phyloP scores from a whole-genome alignment of 2,888 invertebrate species.

The Heliconius ismenius region DNA sequence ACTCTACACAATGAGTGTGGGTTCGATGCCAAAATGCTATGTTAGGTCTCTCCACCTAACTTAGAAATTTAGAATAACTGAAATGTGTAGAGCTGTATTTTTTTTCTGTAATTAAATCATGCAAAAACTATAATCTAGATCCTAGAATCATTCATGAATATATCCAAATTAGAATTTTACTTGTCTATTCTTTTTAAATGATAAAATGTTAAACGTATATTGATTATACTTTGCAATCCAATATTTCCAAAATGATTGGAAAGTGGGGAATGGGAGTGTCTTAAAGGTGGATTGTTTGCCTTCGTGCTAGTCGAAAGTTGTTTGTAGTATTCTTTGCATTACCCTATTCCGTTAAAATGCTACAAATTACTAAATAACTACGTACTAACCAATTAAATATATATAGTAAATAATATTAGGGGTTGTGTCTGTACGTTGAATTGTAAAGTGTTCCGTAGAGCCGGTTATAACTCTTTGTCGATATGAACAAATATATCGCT shows the following conservation, averaged over 20 bases:
- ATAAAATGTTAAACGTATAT: not conserved
- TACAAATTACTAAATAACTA: slow-evolving; percentile 3
- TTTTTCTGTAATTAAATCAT: not conserved
- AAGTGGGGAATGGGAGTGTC: not conserved
- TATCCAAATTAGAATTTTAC: slow-evolving; percentile 1
- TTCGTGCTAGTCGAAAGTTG: not conserved
- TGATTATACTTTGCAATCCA: too few relatives aligned
- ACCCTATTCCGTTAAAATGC: slow-evolving; percentile 37
- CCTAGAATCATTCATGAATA: not conserved
- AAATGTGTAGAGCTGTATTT: not conserved
- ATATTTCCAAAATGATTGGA: too few relatives aligned
- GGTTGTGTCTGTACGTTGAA: slow-evolving; percentile 2
- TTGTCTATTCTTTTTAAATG: not conserved
- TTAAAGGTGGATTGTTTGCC: not conserved
- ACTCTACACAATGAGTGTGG: too few relatives aligned
- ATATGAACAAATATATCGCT: not conserved
- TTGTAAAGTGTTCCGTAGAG: not conserved
- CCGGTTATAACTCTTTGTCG: not conserved
- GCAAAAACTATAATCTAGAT: slow-evolving; percentile 2
- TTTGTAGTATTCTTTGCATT: slow-evolving; percentile 1
- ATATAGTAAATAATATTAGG: slow-evolving; percentile 3
- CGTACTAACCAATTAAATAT: not conserved
- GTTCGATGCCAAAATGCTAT: too few relatives aligned
- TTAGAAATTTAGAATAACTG: not conserved
- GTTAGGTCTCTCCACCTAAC: not conserved